phyloP scores from a whole-genome alignment of 2,113 vertebrate species.

The Cryptotis parvus region DNA sequence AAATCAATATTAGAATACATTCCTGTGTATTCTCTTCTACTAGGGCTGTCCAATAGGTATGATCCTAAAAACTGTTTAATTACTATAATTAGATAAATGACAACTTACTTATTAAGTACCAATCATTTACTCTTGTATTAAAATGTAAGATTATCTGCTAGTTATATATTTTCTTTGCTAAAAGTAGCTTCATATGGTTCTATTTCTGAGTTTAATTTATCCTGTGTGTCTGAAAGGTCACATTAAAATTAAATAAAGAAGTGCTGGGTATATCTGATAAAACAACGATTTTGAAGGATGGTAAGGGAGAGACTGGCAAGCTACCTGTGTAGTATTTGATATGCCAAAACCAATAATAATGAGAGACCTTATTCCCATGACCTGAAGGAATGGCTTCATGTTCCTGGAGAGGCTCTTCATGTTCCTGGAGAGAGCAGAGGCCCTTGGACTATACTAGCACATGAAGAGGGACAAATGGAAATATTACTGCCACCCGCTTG shows the following conservation, averaged over 20 bases:
- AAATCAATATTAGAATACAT: not conserved
- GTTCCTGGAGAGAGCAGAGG: no score
- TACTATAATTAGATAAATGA: slow-evolving; percentile 30
- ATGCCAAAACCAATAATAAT: no score
- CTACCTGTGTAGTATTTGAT: no score
- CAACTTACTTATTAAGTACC: slow-evolving; percentile 17
- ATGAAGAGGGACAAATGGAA: no score
- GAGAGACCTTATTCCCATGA: no score
- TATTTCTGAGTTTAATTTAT: slow-evolving; percentile 53
- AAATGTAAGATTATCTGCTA: slow-evolving; percentile 48
- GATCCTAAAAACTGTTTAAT: slow-evolving; percentile 22
- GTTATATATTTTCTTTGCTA: not conserved
- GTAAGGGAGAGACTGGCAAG: no score
- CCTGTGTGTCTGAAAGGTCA: not conserved
- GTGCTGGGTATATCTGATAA: slow-evolving; percentile 43
- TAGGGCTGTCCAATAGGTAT: not conserved
- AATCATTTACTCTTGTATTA: slow-evolving; percentile 18
- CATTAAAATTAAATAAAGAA: slow-evolving; percentile 59
- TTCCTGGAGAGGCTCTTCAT: no score
- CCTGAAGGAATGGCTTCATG: no score
- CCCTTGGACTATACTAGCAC: no score
- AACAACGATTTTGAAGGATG: slow-evolving; percentile 14
- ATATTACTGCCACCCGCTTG: no score
- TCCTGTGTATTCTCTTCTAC: not conserved
- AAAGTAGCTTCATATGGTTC: slow-evolving; percentile 56